Evolutionary conservation across 1,140 invertebrate genomes (phyloP).

Genomic region (Drosophila sp.): DNA sequence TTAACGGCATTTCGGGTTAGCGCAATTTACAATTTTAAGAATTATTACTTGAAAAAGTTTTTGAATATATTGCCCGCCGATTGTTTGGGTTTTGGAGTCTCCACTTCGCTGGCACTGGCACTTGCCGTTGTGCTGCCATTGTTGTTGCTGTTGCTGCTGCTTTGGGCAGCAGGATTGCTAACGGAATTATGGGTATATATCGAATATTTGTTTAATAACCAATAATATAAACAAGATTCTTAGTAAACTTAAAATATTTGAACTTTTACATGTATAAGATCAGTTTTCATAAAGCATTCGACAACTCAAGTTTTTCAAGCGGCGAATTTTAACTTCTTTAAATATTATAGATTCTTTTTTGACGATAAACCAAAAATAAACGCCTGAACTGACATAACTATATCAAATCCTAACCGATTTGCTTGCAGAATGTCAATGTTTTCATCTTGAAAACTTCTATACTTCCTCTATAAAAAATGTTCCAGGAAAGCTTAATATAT

Average conservation of each 20-base stretch:
- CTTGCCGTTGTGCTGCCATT: conserved; percentile 84
- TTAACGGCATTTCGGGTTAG: conserved; percentile 4
- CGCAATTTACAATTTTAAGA: conserved; percentile 18
- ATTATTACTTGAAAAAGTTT: conserved; percentile 95
- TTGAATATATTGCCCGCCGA: conserved; percentile 95
- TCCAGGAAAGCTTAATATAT: no score
- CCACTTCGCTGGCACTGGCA: conserved; percentile 60
- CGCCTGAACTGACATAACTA: no score
- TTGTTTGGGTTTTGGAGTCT: conserved; percentile 85
- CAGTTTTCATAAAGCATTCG: neutral
- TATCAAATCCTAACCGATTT: no score
- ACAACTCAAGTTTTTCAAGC: no score
- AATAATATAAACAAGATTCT: neutral
- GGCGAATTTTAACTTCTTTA: no score
- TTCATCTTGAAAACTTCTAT: no score
- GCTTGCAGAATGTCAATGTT: no score
- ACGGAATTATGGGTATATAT: conserved; percentile 18
- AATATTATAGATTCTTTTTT: no score
- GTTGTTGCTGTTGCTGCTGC: conserved; percentile 71
- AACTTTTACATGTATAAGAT: neutral
- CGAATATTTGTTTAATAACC: conserved; percentile 13
- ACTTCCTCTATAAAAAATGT: no score
- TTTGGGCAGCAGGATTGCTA: conserved; percentile 49
- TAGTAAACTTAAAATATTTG: neutral
- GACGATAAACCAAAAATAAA: no score